Base-by-base conservation (phyloP, 2,113 vertebrate genomes). In the Meleagris gallopavo region DNA sequence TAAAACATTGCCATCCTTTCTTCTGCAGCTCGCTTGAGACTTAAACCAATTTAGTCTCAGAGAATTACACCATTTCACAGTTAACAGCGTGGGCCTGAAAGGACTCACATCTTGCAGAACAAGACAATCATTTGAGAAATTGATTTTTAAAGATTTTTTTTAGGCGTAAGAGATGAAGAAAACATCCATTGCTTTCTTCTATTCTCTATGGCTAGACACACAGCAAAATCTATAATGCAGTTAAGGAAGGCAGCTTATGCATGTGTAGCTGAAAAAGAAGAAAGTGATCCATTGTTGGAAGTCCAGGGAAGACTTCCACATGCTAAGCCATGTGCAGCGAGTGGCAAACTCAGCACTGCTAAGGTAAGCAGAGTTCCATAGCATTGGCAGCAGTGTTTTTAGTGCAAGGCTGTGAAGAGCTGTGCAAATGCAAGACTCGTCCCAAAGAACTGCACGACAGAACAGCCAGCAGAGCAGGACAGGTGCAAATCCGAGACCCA, bases 311-410 rank as follows among this genome's bases (percentile, higher is more conserved):
- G 32, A 83, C 64, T 64, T 79, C 64, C n/a, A 86, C 15, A 13
- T 41, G 7, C 41, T 52, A 36, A 77, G n/a, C 36, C 25, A 32
- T 4, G 15, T 32, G 32, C 71, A 57, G 43, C 19, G 16, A n/a
- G 55, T n/a, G 55, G 18, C 20, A 62, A 43, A 9, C 1, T 0
- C 3, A 66, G 70, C 45, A 70, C 22, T 2, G 1, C 15, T 50
- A 77, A 43, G 15, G 54, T n/a, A 52, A 52, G 41, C 7, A n/a
- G 14, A 71, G n/a, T 48, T 54, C 58, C 29, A 1, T 36, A 58
- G 57, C 30, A 67, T 21, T 29, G 24, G 18, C 38, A 70, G 60
- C 13, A 45, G 6, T 54, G 34, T 19, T 40, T 64, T 50, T 13
- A 52, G 46, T 40, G 38, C 19, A 62, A 61, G 27, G 57, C 19